These are phyloP conservation scores for Emmelina monodactyla DNA, from an alignment of 2,888 invertebrate species.

Conservation along the genomic window DNA sequence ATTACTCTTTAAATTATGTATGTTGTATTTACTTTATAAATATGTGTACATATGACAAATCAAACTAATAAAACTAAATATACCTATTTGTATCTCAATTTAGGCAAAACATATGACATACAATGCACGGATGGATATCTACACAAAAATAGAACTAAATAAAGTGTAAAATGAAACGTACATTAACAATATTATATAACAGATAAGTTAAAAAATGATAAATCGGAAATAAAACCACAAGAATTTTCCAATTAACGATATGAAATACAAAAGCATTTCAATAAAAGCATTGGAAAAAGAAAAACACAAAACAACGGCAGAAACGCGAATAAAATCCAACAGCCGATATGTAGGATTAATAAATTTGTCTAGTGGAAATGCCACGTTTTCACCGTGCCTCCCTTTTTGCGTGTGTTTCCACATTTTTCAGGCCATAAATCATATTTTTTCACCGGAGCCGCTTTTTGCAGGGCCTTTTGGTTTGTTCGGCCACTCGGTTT, in stretches of 20 bases:
- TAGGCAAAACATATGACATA: too few relatives aligned
- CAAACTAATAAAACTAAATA: too few relatives aligned
- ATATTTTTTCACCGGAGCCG: conserved; percentile 65
- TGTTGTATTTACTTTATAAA: too few relatives aligned
- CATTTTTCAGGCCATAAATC: conserved; percentile 67
- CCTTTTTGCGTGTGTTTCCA: conserved; percentile 62
- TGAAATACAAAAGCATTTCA: conserved; percentile 1
- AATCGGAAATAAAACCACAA: background rate
- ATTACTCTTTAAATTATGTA: too few relatives aligned
- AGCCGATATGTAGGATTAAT: conserved; percentile 50
- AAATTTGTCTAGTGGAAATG: conserved; percentile 60
- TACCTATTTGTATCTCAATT: too few relatives aligned
- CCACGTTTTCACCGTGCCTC: conserved; percentile 53
- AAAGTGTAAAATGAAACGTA: background rate
- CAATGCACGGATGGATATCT: too few relatives aligned
- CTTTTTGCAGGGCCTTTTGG: conserved; percentile 60
- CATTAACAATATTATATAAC: background rate
- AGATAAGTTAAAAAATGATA: background rate
- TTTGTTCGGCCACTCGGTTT: conserved; percentile 51
- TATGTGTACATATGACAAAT: too few relatives aligned
- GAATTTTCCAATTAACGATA: background rate
- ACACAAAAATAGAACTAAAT: too few relatives aligned
- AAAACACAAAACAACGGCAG: conserved; percentile 22
- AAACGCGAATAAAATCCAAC: conserved; percentile 32
- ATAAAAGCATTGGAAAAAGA: conserved; percentile 10